A percentile compares a stretch with the other conserved stretches of the same genome.
These are phyloP conservation scores for Neuroscelio doddi DNA, from an alignment of 2,888 invertebrate genomes.

Conservation along the genomic window DNA sequence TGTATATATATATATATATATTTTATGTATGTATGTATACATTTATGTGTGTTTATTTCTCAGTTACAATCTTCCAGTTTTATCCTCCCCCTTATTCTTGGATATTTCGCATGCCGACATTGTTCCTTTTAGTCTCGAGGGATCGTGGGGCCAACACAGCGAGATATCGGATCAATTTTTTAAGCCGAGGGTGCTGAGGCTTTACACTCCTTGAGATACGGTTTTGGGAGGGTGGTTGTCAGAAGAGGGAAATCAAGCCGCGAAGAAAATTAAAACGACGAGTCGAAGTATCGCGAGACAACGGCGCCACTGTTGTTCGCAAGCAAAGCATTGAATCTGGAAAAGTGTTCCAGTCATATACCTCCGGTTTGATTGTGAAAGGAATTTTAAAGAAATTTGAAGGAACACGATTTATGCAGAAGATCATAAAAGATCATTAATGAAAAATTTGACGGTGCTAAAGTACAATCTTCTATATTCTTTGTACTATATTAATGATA, in stretches of 20 bases:
- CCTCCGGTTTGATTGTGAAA: constrained; percentile 3
- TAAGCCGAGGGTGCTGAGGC: constrained; percentile 71
- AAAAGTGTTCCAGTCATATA: constrained; percentile 25
- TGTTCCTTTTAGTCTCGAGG: constrained; percentile 68
- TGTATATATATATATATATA: not conserved
- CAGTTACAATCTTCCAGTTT: constrained; percentile 39
- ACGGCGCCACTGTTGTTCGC: constrained; percentile 14
- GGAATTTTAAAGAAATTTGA: not conserved
- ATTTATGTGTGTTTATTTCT: constrained; percentile 37
- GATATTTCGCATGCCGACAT: constrained; percentile 63
- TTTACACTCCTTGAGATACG: constrained; percentile 68
- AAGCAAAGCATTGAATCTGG: constrained; percentile 26
- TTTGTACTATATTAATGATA: no score
- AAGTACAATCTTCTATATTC: no score
- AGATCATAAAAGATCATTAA: no score
- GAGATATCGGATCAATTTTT: constrained; percentile 73
- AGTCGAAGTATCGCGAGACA: constrained; percentile 66
- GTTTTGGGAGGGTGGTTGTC: constrained; percentile 50
- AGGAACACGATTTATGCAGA: no score
- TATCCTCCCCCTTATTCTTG: constrained; percentile 46
- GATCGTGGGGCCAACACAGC: constrained; percentile 68
- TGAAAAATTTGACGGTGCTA: no score
- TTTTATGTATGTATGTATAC: constrained; percentile 11
- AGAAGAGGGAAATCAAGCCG: constrained; percentile 66
- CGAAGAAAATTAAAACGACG: constrained; percentile 71